These are phyloP conservation scores for Drosophila nigritarsus DNA, from an alignment of 2,888 invertebrate species.

Conservation along the genomic window DNA sequence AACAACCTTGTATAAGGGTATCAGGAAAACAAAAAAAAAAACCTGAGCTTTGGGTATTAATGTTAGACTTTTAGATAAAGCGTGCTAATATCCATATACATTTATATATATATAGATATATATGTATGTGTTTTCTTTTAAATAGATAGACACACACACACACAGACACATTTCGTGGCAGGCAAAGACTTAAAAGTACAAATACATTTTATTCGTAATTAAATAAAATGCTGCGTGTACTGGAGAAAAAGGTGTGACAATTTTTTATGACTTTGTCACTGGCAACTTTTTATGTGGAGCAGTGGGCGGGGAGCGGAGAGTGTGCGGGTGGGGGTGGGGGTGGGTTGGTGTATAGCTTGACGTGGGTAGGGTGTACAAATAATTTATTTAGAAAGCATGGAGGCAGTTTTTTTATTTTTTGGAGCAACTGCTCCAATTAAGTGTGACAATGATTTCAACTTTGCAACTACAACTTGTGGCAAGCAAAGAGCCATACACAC, in stretches of 20 bases:
- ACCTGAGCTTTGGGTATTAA: conserved; percentile 16
- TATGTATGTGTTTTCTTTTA: too few relatives aligned
- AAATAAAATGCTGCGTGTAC: conserved; percentile 64
- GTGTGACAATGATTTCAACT: conserved; percentile 20
- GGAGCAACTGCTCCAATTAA: conserved; percentile 5
- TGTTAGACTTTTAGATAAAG: conserved; percentile 7
- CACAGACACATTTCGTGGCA: conserved; percentile 4
- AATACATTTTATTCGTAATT: conserved; percentile 66
- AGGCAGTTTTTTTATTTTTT: too few relatives aligned
- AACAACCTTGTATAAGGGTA: background rate
- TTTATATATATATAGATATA: conserved; percentile 1
- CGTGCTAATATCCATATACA: background rate
- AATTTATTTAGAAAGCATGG: conserved; percentile 60
- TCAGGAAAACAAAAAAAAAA: conserved; percentile 3
- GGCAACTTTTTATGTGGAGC: conserved; percentile 27
- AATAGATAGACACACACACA: conserved; percentile 1
- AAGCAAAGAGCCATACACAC: background rate
- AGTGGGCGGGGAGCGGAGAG: background rate
- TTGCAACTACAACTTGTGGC: background rate
- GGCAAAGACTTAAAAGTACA: conserved; percentile 30
- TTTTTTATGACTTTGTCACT: conserved; percentile 82
- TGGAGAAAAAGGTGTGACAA: conserved; percentile 77
- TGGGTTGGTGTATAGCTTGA: background rate
- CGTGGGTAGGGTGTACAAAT: conserved; percentile 23
- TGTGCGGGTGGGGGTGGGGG: background rate